Base-by-base conservation (phyloP, 2,113 vertebrate species). In the Atlantisia rogersi region DNA sequence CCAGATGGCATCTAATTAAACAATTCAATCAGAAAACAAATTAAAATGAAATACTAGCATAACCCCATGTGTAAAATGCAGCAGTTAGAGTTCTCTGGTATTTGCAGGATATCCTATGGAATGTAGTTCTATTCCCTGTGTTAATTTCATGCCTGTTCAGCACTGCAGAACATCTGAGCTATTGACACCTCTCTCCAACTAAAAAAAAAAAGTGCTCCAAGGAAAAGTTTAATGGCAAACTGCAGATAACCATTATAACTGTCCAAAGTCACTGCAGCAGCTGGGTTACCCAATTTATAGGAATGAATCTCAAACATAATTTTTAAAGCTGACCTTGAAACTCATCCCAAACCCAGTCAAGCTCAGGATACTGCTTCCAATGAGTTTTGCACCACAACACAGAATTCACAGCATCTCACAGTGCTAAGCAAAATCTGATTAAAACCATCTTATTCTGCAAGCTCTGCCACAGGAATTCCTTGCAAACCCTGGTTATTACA, bases 1-100 rank as follows among this genome's bases (percentile, higher is more conserved):
- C 70, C 85, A 92, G 76, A 84, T 52, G 60, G 70, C 71, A 97
- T 90, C 94, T 97, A 98, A 98, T 97, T 97, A 97, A 97, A 98
- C 95, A 97, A 97, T 92, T 97, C 94, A 95, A 97, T 97, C 95
- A 96, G 96, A 97, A 98, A 97, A 96, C 85, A 97, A 97, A 98
- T 98, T 95, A 97, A 98, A 97, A 97, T 94, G 40, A 97, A 98
- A 91, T 97, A 98, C 87, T 97, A 98, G 75, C 4, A 0, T 65
- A 94, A 91, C 31, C 88, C 70, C 53, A 19, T 68, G 90, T 90
- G 85, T 79, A 93, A 98, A 97, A 96, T 74, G 85, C 52, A 56
- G 89, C 82, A 94, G 74, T 92, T 79, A 88, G 86, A 94, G 75
- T 82, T 35, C 65, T 79, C 78, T 53, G 71, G 64, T 56, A 86